Base-by-base conservation (phyloP, 2,888 invertebrate genomes). In the Lutraria lutraria region DNA sequence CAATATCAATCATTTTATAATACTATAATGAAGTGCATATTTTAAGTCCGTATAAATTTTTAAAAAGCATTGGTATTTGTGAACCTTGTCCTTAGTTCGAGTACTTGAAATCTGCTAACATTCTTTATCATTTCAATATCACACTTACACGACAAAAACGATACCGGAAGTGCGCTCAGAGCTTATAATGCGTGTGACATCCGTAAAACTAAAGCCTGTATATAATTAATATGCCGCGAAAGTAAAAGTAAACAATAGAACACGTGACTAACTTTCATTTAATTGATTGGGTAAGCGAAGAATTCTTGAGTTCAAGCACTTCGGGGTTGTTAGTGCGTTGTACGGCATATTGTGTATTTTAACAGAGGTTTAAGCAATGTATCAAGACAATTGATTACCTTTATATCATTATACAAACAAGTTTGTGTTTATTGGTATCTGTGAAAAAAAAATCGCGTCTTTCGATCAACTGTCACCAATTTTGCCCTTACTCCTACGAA, bases 151-250 rank as follows among this genome's bases (percentile, higher is more conserved):
- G 43, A 43, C 43, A 43, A 43, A 25, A 68, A 68, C 63, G n/a
- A 12, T 12, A 68, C 63, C n/a, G 63, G 63, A 68, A 68, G 63
- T 68, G 63, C 63, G 0, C 12, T 6, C 25, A n/a, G 25, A 25
- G 63, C 12, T 25, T 12, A 21, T 25, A 68, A 25, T 68, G 63
- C 13, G 25, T 68, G n/a, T 25, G 4, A 3, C 12, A 25, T n/a
- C 63, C n/a, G 25, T 68, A 68, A 68, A 68, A 68, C 63, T 68
- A 6, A 25, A 25, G 63, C 25, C 63, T 68, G 63, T 68, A 68
- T 68, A 68, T 68, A 68, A 68, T 68, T 68, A 68, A 68, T 68
- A 68, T 68, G 63, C 63, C n/a, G n/a, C 25, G n/a, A 25, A 68
- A 68, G 63, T 68, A 25, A 68, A 68, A 68, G 63, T 68, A 68